phyloP scores from a whole-genome alignment of 1,140 invertebrate genomes.

The Bombus cullumanus region DNA sequence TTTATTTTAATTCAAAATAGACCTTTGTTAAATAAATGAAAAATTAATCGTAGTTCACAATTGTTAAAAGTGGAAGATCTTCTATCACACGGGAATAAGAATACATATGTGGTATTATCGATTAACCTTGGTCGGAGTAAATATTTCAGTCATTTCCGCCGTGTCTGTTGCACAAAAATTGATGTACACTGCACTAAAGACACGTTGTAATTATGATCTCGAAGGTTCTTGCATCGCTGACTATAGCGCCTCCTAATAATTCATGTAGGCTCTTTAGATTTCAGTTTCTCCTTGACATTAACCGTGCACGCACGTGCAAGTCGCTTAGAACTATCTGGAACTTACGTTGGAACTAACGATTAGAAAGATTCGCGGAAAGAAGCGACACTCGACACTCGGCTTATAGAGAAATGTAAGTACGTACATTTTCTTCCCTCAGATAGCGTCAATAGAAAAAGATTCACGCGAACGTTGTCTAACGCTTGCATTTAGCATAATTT shows the following conservation, averaged over 20 bases:
- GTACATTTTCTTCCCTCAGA: not conserved
- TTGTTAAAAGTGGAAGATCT: not conserved
- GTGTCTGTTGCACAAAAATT: not conserved
- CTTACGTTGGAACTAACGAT: not conserved
- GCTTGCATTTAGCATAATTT: not conserved
- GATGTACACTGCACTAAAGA: not conserved
- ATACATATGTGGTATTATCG: not conserved
- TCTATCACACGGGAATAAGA: too few relatives aligned
- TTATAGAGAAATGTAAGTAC: not conserved
- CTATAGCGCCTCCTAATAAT: constrained; percentile 37
- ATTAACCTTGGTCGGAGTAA: constrained; percentile 4
- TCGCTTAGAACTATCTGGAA: not conserved
- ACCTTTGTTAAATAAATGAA: not conserved
- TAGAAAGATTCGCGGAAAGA: not conserved
- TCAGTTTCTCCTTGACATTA: constrained; percentile 32
- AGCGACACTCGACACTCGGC: not conserved
- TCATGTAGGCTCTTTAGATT: constrained; percentile 1
- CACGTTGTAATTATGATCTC: not conserved
- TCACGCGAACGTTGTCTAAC: not conserved
- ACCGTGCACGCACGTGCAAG: not conserved
- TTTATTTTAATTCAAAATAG: not conserved
- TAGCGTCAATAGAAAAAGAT: too few relatives aligned
- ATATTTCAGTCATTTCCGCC: not conserved
- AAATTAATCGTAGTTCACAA: not conserved
- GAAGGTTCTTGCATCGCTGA: constrained; percentile 3